Conservation (phyloP, 2,113 vertebrate genomes). For the Cochlearius cochlearius region DNA sequence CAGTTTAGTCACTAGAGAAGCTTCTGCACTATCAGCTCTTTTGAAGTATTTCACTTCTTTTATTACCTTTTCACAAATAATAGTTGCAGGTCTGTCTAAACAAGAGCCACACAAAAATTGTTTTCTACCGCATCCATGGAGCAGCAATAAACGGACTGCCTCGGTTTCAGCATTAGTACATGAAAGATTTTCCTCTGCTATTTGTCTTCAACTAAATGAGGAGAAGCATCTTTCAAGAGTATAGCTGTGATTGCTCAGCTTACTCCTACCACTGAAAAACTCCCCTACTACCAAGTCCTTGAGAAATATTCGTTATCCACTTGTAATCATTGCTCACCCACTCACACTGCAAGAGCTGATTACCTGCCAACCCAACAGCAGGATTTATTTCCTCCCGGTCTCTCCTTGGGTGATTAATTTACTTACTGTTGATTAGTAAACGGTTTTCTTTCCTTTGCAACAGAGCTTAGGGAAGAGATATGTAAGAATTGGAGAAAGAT, state of each 20-base stretch:
- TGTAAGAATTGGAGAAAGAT: not conserved
- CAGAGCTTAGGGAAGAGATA: not conserved
- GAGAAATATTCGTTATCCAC: conserved; percentile 17
- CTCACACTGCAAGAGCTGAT: not conserved
- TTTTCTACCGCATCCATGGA: not conserved
- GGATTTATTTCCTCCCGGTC: not conserved
- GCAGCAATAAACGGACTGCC: not conserved
- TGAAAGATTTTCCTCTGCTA: not conserved
- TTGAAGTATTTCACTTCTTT: not conserved
- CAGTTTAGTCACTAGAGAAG: not conserved
- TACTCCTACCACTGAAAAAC: conserved; percentile 3
- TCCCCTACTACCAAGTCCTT: not conserved
- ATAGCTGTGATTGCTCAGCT: conserved; percentile 3
- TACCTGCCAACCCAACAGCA: conserved; percentile 41
- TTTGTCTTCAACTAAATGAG: not conserved
- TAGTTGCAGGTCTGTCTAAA: not conserved
- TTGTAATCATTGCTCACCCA: conserved; percentile 15
- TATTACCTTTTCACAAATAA: not conserved
- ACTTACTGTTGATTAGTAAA: conserved; percentile 13
- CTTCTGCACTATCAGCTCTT: not conserved
- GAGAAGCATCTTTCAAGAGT: not conserved
- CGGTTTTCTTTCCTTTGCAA: conserved; percentile 22
- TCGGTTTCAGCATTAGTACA: not conserved
- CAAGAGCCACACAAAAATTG: not conserved
- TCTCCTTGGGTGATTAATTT: conserved; percentile 20